A percentile compares a stretch with the other conserved stretches of the same genome.
Conservation (phyloP, 2,888 invertebrate genomes). For the Stenodema calcarata region DNA sequence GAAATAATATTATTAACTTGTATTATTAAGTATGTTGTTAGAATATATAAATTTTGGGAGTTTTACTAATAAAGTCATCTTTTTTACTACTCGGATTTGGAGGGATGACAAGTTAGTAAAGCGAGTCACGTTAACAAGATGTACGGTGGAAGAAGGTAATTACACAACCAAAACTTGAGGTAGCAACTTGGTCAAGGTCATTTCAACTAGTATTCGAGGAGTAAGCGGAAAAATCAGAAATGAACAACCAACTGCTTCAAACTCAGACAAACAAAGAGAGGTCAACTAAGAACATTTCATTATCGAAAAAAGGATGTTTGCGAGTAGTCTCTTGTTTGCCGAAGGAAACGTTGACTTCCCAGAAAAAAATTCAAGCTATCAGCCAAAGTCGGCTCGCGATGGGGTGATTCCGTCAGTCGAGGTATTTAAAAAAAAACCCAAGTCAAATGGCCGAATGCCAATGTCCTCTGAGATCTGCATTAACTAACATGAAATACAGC, state of each 20-base stretch:
- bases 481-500: not conserved
- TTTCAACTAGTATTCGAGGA: not conserved
- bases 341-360: not conserved
- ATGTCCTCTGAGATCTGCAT: not conserved
- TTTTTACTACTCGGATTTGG: too few species aligned
- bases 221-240: not conserved
- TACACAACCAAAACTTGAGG: not conserved
- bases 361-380: not conserved
- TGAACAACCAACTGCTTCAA: too few species aligned
- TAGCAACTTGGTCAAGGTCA: constrained; percentile 13
- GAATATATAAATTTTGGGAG: too few species aligned
- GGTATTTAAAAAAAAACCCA: not conserved
- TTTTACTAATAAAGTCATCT: too few species aligned
- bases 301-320: not conserved
- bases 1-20: too few species aligned
- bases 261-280: not conserved
- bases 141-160: too few species aligned
- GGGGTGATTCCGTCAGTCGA: not conserved
- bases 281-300: not conserved
- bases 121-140: too few species aligned
- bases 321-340: not conserved
- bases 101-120: too few species aligned
- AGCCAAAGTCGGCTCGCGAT: not conserved
- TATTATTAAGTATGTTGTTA: too few species aligned
- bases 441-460: not conserved